Percentiles rank a stretch among this genome's conserved stretches.
Conservation (phyloP, 2,888 invertebrate species). For the Cheilosia variabilis region DNA sequence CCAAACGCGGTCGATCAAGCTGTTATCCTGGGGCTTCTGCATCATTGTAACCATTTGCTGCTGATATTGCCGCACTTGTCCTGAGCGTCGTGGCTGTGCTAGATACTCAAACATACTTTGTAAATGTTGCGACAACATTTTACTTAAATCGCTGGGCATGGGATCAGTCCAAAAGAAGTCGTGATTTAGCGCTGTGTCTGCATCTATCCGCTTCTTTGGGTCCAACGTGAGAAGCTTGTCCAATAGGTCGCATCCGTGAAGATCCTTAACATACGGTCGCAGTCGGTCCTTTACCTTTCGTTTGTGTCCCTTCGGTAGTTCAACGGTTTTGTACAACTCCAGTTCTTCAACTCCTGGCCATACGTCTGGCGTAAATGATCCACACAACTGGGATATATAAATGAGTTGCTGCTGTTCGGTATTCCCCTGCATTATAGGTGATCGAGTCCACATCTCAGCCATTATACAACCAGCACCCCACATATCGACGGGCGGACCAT, state of each 20-base stretch:
- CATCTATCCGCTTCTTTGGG: slow-evolving; percentile 93
- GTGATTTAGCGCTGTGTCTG: slow-evolving; percentile 97
- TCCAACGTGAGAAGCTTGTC: slow-evolving; percentile 96
- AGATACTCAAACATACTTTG: slow-evolving; percentile 98
- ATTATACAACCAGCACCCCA: slow-evolving; percentile 99
- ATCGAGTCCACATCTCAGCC: slow-evolving; percentile 99
- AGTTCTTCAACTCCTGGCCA: slow-evolving; percentile 97
- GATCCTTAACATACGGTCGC: slow-evolving; percentile 95
- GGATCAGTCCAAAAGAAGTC: slow-evolving; percentile 99
- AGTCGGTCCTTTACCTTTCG: slow-evolving; percentile 93
- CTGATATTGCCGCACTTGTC: slow-evolving; percentile 89
- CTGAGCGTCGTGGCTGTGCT: slow-evolving; percentile 89
- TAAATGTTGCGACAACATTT: slow-evolving; percentile 95
- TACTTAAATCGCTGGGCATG: slow-evolving; percentile 95
- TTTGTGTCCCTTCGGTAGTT: slow-evolving; percentile 93
- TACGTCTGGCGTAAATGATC: slow-evolving; percentile 94
- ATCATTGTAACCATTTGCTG: slow-evolving; percentile 84
- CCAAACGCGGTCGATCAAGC: slow-evolving; percentile 94
- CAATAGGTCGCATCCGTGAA: slow-evolving; percentile 95
- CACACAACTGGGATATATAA: slow-evolving; percentile 97
- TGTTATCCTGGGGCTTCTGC: slow-evolving; percentile 89
- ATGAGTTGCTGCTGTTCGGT: slow-evolving; percentile 98
- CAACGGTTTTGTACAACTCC: slow-evolving; percentile 94
- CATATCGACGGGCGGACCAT: slow-evolving; percentile 98
- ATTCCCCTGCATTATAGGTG: slow-evolving; percentile 97